Evolutionary conservation across 2,797 vertebrate genomes (phyloP), one percentile per base, ranked within the genome.

Genomic region (Poeciliopsis turneri): DNA sequence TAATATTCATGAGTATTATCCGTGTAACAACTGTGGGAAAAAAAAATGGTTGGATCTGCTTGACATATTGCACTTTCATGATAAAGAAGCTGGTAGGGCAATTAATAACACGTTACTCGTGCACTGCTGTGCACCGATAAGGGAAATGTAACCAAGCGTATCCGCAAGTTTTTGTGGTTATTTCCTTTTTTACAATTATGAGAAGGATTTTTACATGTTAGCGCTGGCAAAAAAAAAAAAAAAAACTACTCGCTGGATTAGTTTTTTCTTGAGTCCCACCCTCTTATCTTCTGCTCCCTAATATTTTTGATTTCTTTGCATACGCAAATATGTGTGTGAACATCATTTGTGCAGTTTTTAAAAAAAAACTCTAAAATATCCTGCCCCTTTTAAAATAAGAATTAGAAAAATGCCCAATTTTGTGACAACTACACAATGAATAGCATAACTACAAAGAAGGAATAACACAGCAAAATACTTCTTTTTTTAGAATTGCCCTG

Each of bases 1-100:
- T 73, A 83, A 89, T 87, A 90, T 90, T 87, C 92, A 89, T 85
- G 92, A 91, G 78, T 82, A 77, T 83, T 82, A 85, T 89, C 87
- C 80, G 74, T 89, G 91, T 92, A 85, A 80, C 84, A 85, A 72
- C 87, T 91, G 83, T 87, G 90, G 82, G 85, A 1, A 30, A 81
- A 69, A 49, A 49, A 91, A 87, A 87, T 77, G 84, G 83, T 87
- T 86, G 90, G 84, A 92, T 92, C 83, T 85, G 78, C 86, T 89
- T 83, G 86, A 86, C 78, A 7, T 82, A 43, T 86, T 88, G n/a
- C 87, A 82, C 89, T 88, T 89, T 84, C 86, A 88, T 88, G 79
- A 90, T 87, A 88, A 83, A 83, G 75, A 79, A 84, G 81, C 80
- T 64, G 77, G n/a, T 79, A 23, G 53, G 78, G 86, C 84, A 84